Base-by-base conservation (phyloP, 2,888 invertebrate species). In the Drosophila fulvimacula region DNA sequence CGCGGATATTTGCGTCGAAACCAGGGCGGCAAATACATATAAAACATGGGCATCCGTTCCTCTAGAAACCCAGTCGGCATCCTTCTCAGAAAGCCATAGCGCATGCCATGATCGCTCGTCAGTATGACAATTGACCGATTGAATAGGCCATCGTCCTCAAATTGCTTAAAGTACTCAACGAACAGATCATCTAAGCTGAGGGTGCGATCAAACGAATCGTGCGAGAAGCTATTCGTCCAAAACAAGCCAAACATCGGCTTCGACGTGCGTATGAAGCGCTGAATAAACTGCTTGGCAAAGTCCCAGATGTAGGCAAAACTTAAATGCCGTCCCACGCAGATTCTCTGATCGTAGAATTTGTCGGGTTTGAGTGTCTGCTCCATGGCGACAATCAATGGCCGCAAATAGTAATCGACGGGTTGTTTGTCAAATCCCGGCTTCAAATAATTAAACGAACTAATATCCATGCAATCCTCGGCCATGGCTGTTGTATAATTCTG, bases 21-120 rank as follows among this genome's bases (percentile, higher is more conserved):
- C 46, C 46, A 46, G 0, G n/a, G n/a, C 10, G 46, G 46, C 4
- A 46, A 21, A 46, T 46, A 15, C 0, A 46, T 46, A n/a, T 46
- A n/a, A 15, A 46, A n/a, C 27, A 46, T n/a, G 27, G 46, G 46
- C 46, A 46, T 46, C n/a, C 46, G 46, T 10, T 46, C 46, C 27
- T 46, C 46, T 5, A 46, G 5, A 10, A 5, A 46, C 2, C 46
- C 46, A n/a, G 46, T 27, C n/a, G n/a, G 5, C 2, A n/a, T 27
- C 5, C 10, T 27, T n/a, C 46, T 27, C n/a, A 46, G 11, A 5
- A 27, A 1, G 1, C 27, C 46, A 10, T 0, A 2, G 5, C 46
- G 46, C 46, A 46, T 46, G 5, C 44, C 44, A 27, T 46, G 44
- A 46, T 46, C 44, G n/a, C 44, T 27, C 2, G 27, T 27, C 10